Conservation (phyloP, 1,140 invertebrate genomes). For the Sinella curviseta region DNA sequence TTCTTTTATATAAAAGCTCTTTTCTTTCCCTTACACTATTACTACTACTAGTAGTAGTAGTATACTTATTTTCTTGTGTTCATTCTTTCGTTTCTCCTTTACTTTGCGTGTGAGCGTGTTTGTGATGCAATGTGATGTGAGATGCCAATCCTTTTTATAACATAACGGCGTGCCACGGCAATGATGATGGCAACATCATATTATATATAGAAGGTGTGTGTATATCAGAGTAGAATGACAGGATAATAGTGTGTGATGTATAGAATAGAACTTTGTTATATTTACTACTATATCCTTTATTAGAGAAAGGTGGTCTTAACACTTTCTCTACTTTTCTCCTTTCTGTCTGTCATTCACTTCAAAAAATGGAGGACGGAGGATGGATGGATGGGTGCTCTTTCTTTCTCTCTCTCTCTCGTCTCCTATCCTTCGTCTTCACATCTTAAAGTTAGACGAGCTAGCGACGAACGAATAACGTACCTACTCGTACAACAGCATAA, state of each 20-base stretch:
- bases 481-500: too few relatives aligned
- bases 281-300: not conserved
- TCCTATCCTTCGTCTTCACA: not conserved
- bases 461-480: too few relatives aligned
- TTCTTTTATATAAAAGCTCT: too few relatives aligned
- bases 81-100: not conserved
- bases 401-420: not conserved
- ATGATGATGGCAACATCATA: not conserved
- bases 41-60: too few relatives aligned
- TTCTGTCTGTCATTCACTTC: constrained; percentile 26
- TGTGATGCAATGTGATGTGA: constrained; percentile 25
- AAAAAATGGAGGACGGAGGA: constrained; percentile 9
- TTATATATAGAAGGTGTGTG: not conserved
- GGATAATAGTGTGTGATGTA: not conserved
- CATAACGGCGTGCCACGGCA: not conserved
- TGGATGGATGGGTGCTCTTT: constrained; percentile 15
- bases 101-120: not conserved
- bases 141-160: constrained; percentile 13
- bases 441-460: not conserved
- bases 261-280: not conserved
- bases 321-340: constrained; percentile 18
- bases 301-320: constrained; percentile 17
- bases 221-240: not conserved
- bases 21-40: too few relatives aligned
- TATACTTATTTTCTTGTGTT: not conserved